These are phyloP conservation scores for Cebus imitator DNA, from an alignment of 2,113 vertebrate genomes.

Conservation along the genomic window DNA sequence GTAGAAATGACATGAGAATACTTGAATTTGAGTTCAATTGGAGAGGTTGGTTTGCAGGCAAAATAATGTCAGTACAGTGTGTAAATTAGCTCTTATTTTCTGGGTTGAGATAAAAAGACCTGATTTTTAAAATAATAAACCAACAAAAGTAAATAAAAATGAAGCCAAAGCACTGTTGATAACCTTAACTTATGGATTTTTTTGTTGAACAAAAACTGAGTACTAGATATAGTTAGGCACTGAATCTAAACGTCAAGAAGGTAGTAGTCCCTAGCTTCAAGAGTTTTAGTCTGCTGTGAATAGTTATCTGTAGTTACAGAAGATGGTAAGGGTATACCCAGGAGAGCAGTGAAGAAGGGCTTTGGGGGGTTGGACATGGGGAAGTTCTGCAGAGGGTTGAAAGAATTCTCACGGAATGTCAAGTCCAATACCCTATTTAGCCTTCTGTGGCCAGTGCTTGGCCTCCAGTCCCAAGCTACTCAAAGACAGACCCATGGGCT, in stretches of 20 bases:
- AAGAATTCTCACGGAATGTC: not conserved
- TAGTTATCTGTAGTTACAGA: not conserved
- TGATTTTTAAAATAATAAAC: not conserved
- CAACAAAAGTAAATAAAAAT: too few species aligned
- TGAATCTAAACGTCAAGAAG: not conserved
- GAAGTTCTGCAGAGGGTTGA: not conserved
- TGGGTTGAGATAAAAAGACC: not conserved
- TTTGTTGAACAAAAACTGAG: not conserved
- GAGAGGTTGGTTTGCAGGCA: not conserved
- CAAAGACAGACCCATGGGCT: not conserved
- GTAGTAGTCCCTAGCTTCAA: not conserved
- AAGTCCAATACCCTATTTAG: not conserved
- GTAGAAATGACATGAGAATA: not conserved
- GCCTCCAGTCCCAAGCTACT: not conserved
- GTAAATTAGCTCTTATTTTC: not conserved
- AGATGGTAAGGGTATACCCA: not conserved
- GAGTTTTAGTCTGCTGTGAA: not conserved
- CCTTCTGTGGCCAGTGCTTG: not conserved
- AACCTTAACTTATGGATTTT: not conserved
- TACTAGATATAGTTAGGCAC: not conserved
- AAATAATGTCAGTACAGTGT: not conserved
- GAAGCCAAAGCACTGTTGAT: not conserved
- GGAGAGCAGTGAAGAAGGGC: not conserved
- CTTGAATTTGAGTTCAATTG: not conserved
- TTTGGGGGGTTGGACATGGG: not conserved